Conservation (phyloP, 2,113 vertebrate genomes). For the Cervus canadensis region DNA sequence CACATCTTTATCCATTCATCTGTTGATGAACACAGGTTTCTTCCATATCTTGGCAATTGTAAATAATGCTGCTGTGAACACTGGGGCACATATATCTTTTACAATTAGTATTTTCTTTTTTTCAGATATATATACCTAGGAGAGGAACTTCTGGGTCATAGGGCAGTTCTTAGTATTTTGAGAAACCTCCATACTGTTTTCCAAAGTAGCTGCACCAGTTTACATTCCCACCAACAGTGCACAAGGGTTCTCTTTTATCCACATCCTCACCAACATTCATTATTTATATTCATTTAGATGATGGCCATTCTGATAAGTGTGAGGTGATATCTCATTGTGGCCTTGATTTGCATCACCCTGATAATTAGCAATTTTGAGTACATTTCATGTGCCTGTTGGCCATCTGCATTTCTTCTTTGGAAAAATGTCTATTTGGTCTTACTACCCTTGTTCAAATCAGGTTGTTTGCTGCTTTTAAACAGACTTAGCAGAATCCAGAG, state of each 20-base stretch:
- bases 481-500: constrained; percentile 35
- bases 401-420: not conserved
- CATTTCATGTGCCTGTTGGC: not conserved
- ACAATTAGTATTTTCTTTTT: not conserved
- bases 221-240: not conserved
- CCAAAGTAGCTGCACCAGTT: not conserved
- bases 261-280: not conserved
- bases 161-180: not conserved
- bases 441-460: not conserved
- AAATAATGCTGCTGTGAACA: not conserved
- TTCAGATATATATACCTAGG: not conserved
- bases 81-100: not conserved
- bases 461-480: constrained; percentile 17
- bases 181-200: not conserved
- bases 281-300: not conserved
- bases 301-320: not conserved
- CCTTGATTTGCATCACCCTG: not conserved
- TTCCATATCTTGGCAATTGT: not conserved
- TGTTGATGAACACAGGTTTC: not conserved
- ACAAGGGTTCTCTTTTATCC: not conserved
- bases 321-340: not conserved
- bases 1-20: not conserved
- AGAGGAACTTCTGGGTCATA: not conserved
- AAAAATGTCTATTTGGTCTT: not conserved
- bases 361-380: not conserved